Base-by-base conservation (phyloP, 1,140 invertebrate species). In the Nebria ingens region DNA sequence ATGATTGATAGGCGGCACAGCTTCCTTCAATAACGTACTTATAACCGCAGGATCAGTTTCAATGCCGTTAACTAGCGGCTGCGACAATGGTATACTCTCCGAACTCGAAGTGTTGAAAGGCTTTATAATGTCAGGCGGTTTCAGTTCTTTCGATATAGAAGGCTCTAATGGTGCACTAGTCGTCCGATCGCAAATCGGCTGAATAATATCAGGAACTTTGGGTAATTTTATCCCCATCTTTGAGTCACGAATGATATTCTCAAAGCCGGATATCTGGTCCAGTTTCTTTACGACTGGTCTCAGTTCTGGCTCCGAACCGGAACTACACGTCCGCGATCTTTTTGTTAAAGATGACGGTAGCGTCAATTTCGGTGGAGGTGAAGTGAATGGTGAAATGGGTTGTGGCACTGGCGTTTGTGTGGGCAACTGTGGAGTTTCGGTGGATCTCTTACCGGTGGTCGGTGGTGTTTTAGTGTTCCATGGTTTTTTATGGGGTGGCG, bases 201-300 rank as follows among this genome's bases (percentile, higher is more conserved):
- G 60, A 56, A 58, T 61, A 12, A 62, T 57, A 58, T 65, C 60
- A 45, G 64, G 53, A 60, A 61, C 56, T 61, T 66, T 56, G 20
- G 58, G 54, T 34, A 57, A 51, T 56, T 62, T 59, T 38, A 69
- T 64, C 20, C 64, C 62, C 21, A 68, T 68, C 19, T 65, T 66
- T 15, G 61, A 65, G 51, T 69, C 65, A 15, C 65, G 59, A 53
- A 70, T 62, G 15, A 72, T 54, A 60, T 68, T 72, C 58, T 73
- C 70, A 62, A 68, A 73, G 52, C 70, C 67, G n/a, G 60, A 20
- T 22, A 68, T 64, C 58, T 73, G 61, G 56, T 73, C 71, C 29
- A 73, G 60, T 59, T 70, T 73, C 45, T 73, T 71, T 19, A 71
- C 58, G 1, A 69, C 61, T 2, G 70, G 69, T 15, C 70, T 63